Percentiles rank a stretch among this genome's conserved stretches.
Evolutionary conservation across 1,140 invertebrate species (phyloP).

Genomic region (Drosophila pseudoananassae): DNA sequence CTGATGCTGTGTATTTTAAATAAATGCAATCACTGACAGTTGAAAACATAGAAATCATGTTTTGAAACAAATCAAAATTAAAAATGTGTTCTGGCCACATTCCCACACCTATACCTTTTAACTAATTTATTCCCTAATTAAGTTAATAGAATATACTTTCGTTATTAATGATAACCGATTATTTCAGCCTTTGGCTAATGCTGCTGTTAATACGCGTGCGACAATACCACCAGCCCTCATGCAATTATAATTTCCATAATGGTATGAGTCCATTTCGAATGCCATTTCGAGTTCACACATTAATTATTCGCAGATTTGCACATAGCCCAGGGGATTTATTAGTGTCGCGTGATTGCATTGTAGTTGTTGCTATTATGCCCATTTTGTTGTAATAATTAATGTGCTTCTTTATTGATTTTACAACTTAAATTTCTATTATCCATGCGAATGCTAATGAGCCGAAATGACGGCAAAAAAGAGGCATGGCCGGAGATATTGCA

Average conservation of each 20-base stretch:
- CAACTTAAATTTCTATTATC: slow-evolving; percentile 62
- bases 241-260: slow-evolving; percentile 41
- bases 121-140: neutral
- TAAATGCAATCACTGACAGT: no score
- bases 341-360: slow-evolving; percentile 46
- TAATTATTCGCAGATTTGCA: slow-evolving; percentile 62
- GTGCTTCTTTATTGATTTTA: slow-evolving; percentile 61
- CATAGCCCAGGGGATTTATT: slow-evolving; percentile 58
- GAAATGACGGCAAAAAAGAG: neutral
- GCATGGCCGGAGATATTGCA: neutral
- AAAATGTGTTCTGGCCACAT: neutral
- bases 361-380: slow-evolving; percentile 19
- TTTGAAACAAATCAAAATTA: neutral
- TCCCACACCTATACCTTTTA: neutral
- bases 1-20: neutral
- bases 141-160: slow-evolving; percentile 2
- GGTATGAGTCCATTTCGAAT: slow-evolving; percentile 25
- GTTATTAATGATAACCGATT: slow-evolving; percentile 5
- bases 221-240: neutral
- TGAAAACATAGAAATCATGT: neutral
- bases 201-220: slow-evolving; percentile 3
- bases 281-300: slow-evolving; percentile 39
- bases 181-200: slow-evolving; percentile 5
- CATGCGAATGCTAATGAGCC: slow-evolving; percentile 48
- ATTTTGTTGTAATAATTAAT: slow-evolving; percentile 58